These are phyloP conservation scores for Anoplophora glabripennis DNA, from an alignment of 1,140 invertebrate genomes.

Conservation along the genomic window DNA sequence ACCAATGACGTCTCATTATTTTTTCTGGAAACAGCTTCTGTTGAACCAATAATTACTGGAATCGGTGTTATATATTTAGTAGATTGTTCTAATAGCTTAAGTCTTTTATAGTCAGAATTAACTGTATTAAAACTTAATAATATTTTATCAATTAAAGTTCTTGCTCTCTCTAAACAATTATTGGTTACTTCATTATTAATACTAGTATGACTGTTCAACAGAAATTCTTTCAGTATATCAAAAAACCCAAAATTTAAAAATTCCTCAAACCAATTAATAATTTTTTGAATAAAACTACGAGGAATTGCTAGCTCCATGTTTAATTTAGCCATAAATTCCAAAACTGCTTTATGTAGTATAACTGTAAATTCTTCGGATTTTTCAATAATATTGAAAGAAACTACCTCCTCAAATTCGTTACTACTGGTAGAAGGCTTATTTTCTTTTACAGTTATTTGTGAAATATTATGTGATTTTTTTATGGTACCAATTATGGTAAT, in stretches of 20 bases:
- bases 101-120: constrained; percentile 11
- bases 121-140: constrained; percentile 4
- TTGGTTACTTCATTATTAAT: background rate
- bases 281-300: constrained; percentile 4
- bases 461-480: too few relatives aligned
- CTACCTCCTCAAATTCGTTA: too few relatives aligned
- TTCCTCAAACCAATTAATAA: constrained; percentile 1
- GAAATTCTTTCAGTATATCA: constrained; percentile 8
- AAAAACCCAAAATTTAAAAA: constrained; percentile 10
- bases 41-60: background rate
- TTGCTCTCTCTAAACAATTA: constrained; percentile 1
- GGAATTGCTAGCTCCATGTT: constrained; percentile 4
- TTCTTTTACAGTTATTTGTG: too few relatives aligned
- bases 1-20: background rate
- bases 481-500: too few relatives aligned
- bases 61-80: constrained; percentile 8
- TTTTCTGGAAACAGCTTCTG: background rate
- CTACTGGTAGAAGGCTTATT: too few relatives aligned
- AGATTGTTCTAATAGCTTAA: constrained; percentile 9
- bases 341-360: background rate
- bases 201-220: background rate
- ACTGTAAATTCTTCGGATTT: background rate
- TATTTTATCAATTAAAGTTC: background rate
- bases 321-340: constrained; percentile 3
- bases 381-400: too few relatives aligned